Evolutionary conservation across 2,888 invertebrate species (phyloP), one percentile per base, ranked within the genome.

Genomic region (Phortica okadai): DNA sequence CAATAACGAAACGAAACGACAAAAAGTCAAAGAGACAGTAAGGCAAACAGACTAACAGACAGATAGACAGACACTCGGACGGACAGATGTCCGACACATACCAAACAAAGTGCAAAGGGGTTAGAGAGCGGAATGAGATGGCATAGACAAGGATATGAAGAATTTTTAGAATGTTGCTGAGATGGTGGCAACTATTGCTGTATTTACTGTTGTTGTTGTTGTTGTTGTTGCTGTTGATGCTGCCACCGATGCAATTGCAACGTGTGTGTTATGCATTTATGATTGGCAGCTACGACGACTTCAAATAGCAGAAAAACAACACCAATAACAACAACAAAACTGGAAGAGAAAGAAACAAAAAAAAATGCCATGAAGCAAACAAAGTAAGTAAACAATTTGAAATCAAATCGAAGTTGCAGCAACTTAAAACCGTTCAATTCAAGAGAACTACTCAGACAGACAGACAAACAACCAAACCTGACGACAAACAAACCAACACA

Each of bases 261-360:
- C 83, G 83, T 84, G 85, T 86, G 86, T 82, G 84, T 83, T 84
- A 82, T 78, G 83, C 77, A 83, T 83, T 85, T 86, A 85, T 88
- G 89, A 88, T 85, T 89, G 87, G 81, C 86, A 84, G 79, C 77
- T 44, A 33, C 73, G 33, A 58, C 67, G 33, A 58, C 67, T 54
- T 21, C 72, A 44, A 54, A 56, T 42, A 44, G 74, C 72, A 62
- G 50, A 59, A 62, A 33, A 70, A 62, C 45, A 70, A 62, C 74
- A 58, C 42, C 44, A n/a, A 67, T 42, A 59, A 7, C 8, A 8
- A 59, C 59, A 59, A 21, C 50, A 11, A 50, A 50, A 50, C 33
- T 33, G 33, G 33, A 50, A 50, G 50, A 8, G 50, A 2, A 8
- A 50, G 21, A 54, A 74, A 75, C 73, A 45, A 33, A 41, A 45